Evolutionary conservation across 2,888 invertebrate species (phyloP), one percentile per base, ranked within the genome.

Genomic region (Pheosia gnoma): DNA sequence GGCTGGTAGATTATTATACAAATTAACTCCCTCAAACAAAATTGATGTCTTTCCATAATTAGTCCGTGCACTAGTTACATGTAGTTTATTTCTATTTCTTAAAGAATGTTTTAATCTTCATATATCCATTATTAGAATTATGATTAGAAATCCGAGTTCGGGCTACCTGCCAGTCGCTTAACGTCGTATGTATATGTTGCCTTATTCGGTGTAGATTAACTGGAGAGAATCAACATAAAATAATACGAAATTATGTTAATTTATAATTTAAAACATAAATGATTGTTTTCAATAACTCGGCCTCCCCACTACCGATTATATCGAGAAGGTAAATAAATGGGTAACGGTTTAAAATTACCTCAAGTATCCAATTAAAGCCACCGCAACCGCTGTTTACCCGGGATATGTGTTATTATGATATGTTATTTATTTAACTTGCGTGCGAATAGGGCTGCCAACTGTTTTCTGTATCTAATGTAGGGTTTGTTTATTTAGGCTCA

Each of bases 361-460:
- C 7, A 2, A 37, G 37, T 11, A 37, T 36, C 53, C 36, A 53
- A 53, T 53, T 53, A 37, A 53, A 37, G 11, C 37, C 53, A 11
- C 37, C 36, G 11, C 37, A 11, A 37, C 53, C 37, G 53, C 7
- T 25, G 10, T 51, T 51, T 51, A 51, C 51, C 51, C 51, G 51
- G 51, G 51, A 11, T 25, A 25, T 10, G 25, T 51, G 25, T 25
- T 25, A 51, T 51, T 51, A 51, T 51, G 51, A 51, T 53, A 53
- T 53, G 53, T 53, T 53, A 53, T 53, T 53, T 53, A 37, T 53
- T 53, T 53, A 53, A 53, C 37, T 37, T 38, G 53, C 52, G 37
- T 9, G 10, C 36, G 5, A 25, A n/a, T 25, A 51, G 49, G 49
- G 49, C 49, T 13, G 49, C 49, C 49, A 9, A 8, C 49, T 9